Conservation (phyloP, 1,140 invertebrate species). For the Pseudomyrmex pallidus region DNA sequence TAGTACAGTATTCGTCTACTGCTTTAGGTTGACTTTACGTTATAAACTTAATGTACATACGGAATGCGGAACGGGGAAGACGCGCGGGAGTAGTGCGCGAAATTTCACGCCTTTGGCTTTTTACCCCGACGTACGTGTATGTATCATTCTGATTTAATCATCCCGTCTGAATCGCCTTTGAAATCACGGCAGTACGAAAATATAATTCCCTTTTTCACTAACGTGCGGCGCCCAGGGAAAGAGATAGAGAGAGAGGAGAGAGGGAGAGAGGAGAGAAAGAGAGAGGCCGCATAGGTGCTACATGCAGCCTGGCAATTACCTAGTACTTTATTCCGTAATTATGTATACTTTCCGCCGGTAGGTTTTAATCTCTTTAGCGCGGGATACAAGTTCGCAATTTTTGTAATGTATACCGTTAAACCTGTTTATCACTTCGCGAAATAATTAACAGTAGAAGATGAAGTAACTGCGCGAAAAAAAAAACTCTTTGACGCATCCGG, state of each 20-base stretch:
- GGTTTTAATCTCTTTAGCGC: slow-evolving; percentile 53
- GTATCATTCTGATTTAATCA: slow-evolving; percentile 56
- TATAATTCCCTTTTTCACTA: slow-evolving; percentile 59
- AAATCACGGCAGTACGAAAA: slow-evolving; percentile 57
- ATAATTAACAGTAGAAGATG: slow-evolving; percentile 22
- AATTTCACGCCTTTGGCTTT: slow-evolving; percentile 50
- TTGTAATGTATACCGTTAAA: slow-evolving; percentile 41
- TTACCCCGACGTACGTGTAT: slow-evolving; percentile 9
- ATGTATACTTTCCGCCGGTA: slow-evolving; percentile 56
- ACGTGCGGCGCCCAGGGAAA: too few species aligned
- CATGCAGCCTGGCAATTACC: slow-evolving; percentile 52
- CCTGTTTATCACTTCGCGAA: slow-evolving; percentile 27
- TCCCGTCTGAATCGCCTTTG: slow-evolving; percentile 59
- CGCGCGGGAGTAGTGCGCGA: slow-evolving; percentile 5
- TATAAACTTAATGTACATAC: slow-evolving; percentile 52
- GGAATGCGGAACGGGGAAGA: neutral
- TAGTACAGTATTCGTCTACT: neutral
- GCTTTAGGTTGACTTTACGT: slow-evolving; percentile 32
- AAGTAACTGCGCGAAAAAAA: neutral
- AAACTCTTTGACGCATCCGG: neutral
- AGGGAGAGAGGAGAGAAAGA: neutral
- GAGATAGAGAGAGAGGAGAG: too few species aligned
- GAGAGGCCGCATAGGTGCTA: slow-evolving; percentile 27
- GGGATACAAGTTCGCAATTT: slow-evolving; percentile 49
- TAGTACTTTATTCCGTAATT: slow-evolving; percentile 56